A percentile compares a stretch with the other conserved stretches of the same genome.
phyloP scores from a whole-genome alignment of 2,888 invertebrate genomes.

The Rotaria magnacalcarata region DNA sequence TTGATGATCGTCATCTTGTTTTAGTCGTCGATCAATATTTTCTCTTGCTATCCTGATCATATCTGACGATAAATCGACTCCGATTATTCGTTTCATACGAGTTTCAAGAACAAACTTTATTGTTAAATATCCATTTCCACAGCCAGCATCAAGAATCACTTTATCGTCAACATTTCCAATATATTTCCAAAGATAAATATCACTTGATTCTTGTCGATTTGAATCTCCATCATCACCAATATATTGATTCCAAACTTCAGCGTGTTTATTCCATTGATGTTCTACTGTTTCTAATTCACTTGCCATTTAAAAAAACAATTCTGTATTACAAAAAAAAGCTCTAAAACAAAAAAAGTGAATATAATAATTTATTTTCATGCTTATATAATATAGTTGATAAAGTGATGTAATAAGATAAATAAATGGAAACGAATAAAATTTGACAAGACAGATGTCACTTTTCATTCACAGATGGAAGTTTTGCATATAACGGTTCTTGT shows the following conservation, averaged over 20 bases:
- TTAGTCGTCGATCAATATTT: background rate
- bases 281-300: background rate
- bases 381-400: too few species aligned
- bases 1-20: background rate
- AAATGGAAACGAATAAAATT: background rate
- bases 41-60: background rate
- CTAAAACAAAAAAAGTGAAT: too few species aligned
- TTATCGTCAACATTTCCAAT: background rate
- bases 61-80: background rate
- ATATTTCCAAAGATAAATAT: slow-evolving; percentile 12
- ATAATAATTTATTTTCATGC: background rate
- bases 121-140: slow-evolving; percentile 21
- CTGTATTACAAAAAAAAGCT: too few species aligned
- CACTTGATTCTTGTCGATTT: slow-evolving; percentile 24
- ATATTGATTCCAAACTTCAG: background rate
- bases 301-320: background rate
- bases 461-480: background rate
- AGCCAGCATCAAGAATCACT: slow-evolving; percentile 1
- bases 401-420: background rate
- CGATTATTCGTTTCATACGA: background rate
- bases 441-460: background rate
- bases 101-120: background rate
- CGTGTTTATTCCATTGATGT: background rate
- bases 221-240: slow-evolving; percentile 30
- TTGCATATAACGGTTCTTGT: background rate